Base-by-base conservation (phyloP, 2,113 vertebrate species). In the Cephalopholis sonnerati region DNA sequence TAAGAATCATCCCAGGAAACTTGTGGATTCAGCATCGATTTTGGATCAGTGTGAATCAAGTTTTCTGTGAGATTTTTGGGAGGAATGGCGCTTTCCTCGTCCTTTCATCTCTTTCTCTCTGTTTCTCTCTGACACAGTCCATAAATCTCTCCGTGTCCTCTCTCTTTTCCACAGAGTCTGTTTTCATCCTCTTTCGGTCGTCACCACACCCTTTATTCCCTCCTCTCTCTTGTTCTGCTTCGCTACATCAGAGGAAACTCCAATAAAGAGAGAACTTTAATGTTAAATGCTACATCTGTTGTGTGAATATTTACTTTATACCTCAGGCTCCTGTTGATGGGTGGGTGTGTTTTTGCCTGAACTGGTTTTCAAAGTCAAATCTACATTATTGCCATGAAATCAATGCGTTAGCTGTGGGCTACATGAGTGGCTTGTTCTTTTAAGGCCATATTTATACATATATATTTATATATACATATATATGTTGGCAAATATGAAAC, bases 1-100 rank as follows among this genome's bases (percentile, higher is more conserved):
- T 79, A 55, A 63, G 32, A 84, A 48, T 62, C 62, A 64, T 76
- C 41, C 3, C 29, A 53, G 59, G 50, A 77, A 74, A 71, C 72
- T 41, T 54, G 67, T 51, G 79, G 82, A 74, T 39, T 63, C 18
- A 1, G 20, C 41, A 58, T 83, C 2, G 58, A 83, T 68, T 77
- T 57, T 46, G 27, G 41, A 70, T 84, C 72, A 3, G 27, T 18
- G 70, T 6, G 71, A 82, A 86, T 77, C 59, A 4, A 2, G 57
- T 82, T 78, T 83, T 65, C 46, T 63, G 63, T 25, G 48, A 72
- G 17, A 2, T 17, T 32, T 58, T 73, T n/a, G 0, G 67, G 16
- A 59, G 51, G 44, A 57, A 44, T 15, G 4, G 18, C 74, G 69
- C 24, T 44, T 22, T 36, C 22, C 54, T 67, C 22, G 0, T 61